Evolutionary conservation across 1,140 invertebrate genomes (phyloP).

Genomic region (Rhyacophila brunnea): DNA sequence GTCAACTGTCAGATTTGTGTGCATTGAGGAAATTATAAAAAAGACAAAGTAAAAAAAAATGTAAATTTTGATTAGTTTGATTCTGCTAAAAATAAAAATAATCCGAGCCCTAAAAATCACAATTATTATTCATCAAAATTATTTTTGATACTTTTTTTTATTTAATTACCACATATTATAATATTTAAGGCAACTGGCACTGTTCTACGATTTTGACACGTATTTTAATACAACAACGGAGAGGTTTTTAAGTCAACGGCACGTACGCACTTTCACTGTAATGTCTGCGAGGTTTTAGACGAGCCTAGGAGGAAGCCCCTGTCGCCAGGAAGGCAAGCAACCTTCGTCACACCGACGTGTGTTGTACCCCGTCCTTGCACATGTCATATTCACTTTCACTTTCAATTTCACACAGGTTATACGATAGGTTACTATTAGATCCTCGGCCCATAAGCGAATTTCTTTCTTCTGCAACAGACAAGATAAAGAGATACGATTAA

Average conservation of each 20-base stretch:
- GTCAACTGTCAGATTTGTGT: too few species aligned
- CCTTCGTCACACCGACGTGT: slow-evolving; percentile 50
- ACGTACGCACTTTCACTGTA: neutral
- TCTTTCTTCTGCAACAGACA: slow-evolving; percentile 64
- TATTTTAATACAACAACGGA: neutral
- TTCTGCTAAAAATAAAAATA: neutral
- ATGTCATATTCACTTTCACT: slow-evolving; percentile 66
- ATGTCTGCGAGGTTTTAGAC: neutral
- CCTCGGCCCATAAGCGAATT: slow-evolving; percentile 68
- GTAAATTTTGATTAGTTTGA: too few species aligned
- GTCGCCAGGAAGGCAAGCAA: slow-evolving; percentile 37
- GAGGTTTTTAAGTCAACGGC: neutral
- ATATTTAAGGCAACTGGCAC: slow-evolving; percentile 32
- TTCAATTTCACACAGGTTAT: slow-evolving; percentile 89
- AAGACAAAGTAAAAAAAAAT: too few species aligned
- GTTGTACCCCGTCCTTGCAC: slow-evolving; percentile 36
- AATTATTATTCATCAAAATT: neutral
- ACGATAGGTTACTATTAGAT: slow-evolving; percentile 81
- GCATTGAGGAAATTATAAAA: too few species aligned
- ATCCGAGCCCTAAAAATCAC: slow-evolving; percentile 8
- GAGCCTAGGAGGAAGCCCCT: slow-evolving; percentile 13
- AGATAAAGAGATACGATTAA: slow-evolving; percentile 4
- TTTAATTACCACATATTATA: slow-evolving; percentile 21
- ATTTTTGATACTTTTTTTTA: slow-evolving; percentile 6
- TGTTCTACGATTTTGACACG: slow-evolving; percentile 21